phyloP scores from a whole-genome alignment of 2,888 invertebrate species.

The Dugesia japonica region DNA sequence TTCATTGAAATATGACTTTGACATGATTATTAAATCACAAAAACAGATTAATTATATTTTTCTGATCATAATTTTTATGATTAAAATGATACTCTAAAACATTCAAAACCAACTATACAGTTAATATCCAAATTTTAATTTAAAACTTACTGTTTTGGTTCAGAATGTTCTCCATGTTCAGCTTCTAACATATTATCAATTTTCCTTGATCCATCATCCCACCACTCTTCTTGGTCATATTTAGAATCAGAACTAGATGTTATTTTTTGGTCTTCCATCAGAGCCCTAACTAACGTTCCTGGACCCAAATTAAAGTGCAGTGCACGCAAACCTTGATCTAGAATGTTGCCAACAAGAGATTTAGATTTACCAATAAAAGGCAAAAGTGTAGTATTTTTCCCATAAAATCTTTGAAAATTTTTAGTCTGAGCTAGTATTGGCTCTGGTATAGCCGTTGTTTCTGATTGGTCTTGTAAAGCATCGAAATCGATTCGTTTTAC shows the following conservation, averaged over 20 bases:
- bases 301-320: background rate
- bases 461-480: background rate
- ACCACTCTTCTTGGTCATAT: background rate
- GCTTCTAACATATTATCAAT: background rate
- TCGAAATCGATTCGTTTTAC: background rate
- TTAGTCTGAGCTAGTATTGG: background rate
- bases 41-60: too few relatives aligned
- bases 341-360: background rate
- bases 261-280: background rate
- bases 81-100: too few relatives aligned
- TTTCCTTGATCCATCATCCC: background rate
- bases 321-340: constrained; percentile 13
- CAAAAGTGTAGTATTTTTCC: background rate
- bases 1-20: too few relatives aligned
- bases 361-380: constrained; percentile 3
- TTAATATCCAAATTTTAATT: too few relatives aligned
- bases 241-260: background rate
- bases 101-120: too few relatives aligned
- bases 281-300: background rate
- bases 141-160: background rate
- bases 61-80: too few relatives aligned
- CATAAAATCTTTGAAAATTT: constrained; percentile 1
- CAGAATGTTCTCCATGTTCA: background rate
- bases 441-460: background rate
- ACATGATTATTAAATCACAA: too few relatives aligned